Evolutionary conservation across 2,113 vertebrate genomes (phyloP).

Genomic region (Bufo bufo): DNA sequence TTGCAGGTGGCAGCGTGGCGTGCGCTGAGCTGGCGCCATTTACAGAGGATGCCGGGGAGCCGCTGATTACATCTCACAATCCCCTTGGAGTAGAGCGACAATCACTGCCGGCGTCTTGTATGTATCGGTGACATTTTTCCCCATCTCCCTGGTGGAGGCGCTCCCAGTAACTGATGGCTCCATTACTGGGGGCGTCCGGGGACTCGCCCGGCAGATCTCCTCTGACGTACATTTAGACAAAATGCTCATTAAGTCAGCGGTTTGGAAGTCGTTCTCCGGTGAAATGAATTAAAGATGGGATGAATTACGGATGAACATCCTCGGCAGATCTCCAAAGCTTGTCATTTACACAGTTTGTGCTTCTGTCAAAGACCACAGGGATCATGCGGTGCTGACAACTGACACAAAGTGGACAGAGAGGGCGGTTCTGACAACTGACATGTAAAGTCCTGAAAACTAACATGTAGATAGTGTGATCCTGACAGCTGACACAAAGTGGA

Average conservation of each 20-base stretch:
- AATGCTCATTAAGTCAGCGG: not conserved
- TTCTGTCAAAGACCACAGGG: too few relatives aligned
- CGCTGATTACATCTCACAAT: not conserved
- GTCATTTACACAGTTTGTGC: too few relatives aligned
- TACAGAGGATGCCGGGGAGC: not conserved
- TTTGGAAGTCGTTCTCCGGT: not conserved
- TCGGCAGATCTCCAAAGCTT: not conserved
- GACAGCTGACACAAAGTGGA: too few relatives aligned
- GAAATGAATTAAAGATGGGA: constrained; percentile 7
- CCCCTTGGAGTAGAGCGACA: not conserved
- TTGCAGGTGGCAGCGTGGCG: not conserved
- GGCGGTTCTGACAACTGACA: too few relatives aligned
- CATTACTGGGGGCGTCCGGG: not conserved
- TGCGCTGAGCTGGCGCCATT: not conserved
- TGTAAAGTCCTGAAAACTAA: not conserved
- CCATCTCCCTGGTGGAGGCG: not conserved
- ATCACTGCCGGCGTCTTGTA: not conserved
- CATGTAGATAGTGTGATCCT: not conserved
- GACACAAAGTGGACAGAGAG: too few relatives aligned
- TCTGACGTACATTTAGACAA: not conserved
- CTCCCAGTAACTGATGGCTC: not conserved
- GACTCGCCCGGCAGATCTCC: not conserved
- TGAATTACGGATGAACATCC: not conserved
- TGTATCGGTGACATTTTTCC: not conserved
- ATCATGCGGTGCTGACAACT: too few relatives aligned